These are phyloP conservation scores for Corythucha ciliata DNA, from an alignment of 2,888 invertebrate genomes.

Conservation along the genomic window DNA sequence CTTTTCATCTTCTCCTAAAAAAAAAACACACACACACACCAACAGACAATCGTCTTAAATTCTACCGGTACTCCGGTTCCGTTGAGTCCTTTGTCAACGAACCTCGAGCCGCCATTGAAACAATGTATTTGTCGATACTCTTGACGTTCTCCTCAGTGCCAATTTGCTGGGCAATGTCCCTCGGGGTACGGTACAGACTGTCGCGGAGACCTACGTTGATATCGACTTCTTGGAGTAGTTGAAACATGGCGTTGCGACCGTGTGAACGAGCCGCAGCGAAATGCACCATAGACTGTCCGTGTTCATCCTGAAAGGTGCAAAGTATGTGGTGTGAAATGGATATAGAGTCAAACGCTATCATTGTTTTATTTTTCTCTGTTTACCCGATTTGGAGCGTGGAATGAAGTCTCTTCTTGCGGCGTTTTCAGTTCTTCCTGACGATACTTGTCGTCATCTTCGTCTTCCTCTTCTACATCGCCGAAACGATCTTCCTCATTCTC, in stretches of 20 bases:
- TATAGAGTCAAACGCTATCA: too few species aligned
- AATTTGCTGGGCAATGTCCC: conserved; percentile 74
- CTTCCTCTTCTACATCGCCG: not conserved
- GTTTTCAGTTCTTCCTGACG: conserved; percentile 13
- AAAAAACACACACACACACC: too few species aligned
- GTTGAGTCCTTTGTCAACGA: conserved; percentile 25
- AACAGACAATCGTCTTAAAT: not conserved
- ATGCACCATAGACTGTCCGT: conserved; percentile 81
- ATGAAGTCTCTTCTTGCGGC: conserved; percentile 25
- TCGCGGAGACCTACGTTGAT: conserved; percentile 74
- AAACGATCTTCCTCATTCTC: conserved; percentile 16
- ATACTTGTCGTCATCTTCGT: conserved; percentile 1
- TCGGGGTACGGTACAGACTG: conserved; percentile 74
- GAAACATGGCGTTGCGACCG: conserved; percentile 67
- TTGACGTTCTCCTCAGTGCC: conserved; percentile 66
- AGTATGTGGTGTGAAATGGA: too few species aligned
- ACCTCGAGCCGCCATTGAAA: conserved; percentile 71
- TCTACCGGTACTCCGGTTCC: not conserved
- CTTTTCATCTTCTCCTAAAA: conserved; percentile 53
- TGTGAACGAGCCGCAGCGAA: conserved; percentile 78
- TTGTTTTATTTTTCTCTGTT: too few species aligned
- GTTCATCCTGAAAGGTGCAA: conserved; percentile 63
- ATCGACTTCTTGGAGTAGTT: conserved; percentile 68
- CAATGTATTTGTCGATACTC: conserved; percentile 71
- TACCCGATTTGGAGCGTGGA: too few species aligned